These are phyloP conservation scores for Steatocranus sp. DNA, from an alignment of 2,797 vertebrate genomes.

Conservation along the genomic window DNA sequence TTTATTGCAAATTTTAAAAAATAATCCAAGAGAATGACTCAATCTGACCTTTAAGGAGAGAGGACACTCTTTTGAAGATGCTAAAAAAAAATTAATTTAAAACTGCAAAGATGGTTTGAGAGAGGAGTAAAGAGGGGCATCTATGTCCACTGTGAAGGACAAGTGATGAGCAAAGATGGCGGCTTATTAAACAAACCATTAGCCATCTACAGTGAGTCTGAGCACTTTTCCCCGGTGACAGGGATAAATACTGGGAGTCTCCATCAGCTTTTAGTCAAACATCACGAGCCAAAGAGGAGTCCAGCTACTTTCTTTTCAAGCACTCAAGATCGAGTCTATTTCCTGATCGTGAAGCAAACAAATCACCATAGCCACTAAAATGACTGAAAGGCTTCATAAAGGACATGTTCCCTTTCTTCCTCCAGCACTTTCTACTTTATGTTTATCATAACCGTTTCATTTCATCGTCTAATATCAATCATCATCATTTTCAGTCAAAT, in stretches of 20 bases:
- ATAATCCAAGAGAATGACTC: neutral
- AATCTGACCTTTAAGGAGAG: neutral
- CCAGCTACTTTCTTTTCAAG: neutral
- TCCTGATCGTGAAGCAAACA: rapidly evolving
- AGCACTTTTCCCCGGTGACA: rapidly evolving
- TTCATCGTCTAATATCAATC: neutral
- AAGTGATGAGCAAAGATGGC: neutral
- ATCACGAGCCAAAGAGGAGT: neutral
- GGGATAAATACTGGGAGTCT: neutral
- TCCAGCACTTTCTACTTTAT: neutral
- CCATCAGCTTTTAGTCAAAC: neutral
- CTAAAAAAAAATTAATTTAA: neutral
- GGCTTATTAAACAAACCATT: neutral
- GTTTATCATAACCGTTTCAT: rapidly evolving
- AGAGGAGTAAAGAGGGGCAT: rapidly evolving
- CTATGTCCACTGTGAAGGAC: neutral
- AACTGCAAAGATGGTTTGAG: neutral
- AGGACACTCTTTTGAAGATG: neutral
- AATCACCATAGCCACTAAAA: neutral
- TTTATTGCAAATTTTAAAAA: neutral
- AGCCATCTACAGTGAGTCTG: neutral
- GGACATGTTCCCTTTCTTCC: neutral
- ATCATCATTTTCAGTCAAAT: neutral
- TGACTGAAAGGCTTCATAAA: neutral
- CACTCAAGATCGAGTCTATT: neutral